phyloP scores from a whole-genome alignment of 2,888 invertebrate genomes.

The Latrodectus elegans region DNA sequence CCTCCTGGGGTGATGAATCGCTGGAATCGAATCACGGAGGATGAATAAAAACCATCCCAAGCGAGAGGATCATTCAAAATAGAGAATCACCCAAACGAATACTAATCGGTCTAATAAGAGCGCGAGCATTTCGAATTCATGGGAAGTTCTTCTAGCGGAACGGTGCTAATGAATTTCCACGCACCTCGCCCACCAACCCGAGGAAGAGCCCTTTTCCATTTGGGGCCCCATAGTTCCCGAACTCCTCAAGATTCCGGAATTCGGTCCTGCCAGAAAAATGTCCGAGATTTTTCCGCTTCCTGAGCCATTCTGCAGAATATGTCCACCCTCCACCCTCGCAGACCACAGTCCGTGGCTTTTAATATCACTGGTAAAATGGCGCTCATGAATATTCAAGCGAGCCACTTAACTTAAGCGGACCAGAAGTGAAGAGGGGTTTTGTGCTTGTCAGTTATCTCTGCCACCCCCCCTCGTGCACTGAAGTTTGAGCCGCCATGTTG shows the following conservation, averaged over 20 bases:
- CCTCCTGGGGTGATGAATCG: background rate
- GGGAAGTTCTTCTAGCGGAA: constrained; percentile 27
- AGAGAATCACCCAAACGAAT: constrained; percentile 16
- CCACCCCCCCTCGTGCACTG: background rate
- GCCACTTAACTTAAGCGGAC: constrained; percentile 16
- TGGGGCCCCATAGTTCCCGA: background rate
- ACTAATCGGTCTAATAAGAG: constrained; percentile 46
- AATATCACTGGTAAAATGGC: constrained; percentile 1
- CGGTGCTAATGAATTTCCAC: constrained; percentile 44
- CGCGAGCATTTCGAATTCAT: constrained; percentile 40
- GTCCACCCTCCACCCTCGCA: background rate
- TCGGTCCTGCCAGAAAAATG: background rate
- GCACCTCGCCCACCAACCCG: background rate
- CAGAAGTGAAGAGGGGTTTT: constrained; percentile 6
- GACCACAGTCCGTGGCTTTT: background rate
- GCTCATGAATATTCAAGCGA: constrained; percentile 47
- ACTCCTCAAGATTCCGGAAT: background rate
- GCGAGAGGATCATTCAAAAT: constrained; percentile 16
- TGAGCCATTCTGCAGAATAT: background rate
- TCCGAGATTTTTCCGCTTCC: constrained; percentile 2
- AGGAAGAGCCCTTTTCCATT: background rate
- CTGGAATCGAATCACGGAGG: background rate
- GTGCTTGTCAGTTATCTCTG: constrained; percentile 19
- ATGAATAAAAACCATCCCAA: constrained; percentile 9
- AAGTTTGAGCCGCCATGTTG: constrained; percentile 1